Base-by-base conservation (phyloP, 2,113 vertebrate species). In the Halcyon senegalensis region DNA sequence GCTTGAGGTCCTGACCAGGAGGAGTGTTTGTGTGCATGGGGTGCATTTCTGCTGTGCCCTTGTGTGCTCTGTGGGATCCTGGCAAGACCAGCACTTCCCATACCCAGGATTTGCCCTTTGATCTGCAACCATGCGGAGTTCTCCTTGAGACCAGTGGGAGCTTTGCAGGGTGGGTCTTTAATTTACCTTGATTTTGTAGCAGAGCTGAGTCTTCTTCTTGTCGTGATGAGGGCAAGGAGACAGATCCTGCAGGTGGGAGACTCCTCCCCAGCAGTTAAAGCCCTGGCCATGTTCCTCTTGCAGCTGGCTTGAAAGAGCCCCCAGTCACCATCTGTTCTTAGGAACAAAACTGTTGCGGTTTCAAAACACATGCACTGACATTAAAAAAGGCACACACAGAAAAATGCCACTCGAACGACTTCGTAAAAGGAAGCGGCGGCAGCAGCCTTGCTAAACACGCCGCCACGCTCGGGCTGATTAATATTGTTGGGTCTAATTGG, bases 301-400 rank as follows among this genome's bases (percentile, higher is more conserved):
- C 75, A 90, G 68, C 82, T 92, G 59, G n/a, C 75, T 96, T 93
- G 68, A 90, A 76, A 87, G 62, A 89, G 46, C 25, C 66, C 58
- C 37, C 78, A 87, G 76, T 50, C 73, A 90, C 92, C 93, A 74
- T 85, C 87, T 96, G 93, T 50, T 95, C 84, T 84, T 68, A 74
- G 67, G 68, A 89, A 41, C 70, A 82, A 82, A 97, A 90, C 55
- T n/a, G 24, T 44, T 91, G 92, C 67, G 81, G 93, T 96, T 96
- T 96, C 11, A 4, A 74, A 93, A 88, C 59, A 92, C 24, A 35
- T 14, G 69, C 73, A 62, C 35, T 86, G 66, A 87, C 70, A 63
- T 25, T 90, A 75, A 58, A 76, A 76, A 97, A 95, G 46, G 30
- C 83, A 81, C 19, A 30, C 44, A 55, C 27, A 93, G 39, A 82